Evolutionary conservation across 1,140 invertebrate species (phyloP).

Genomic region (Drosophila pectinifera): DNA sequence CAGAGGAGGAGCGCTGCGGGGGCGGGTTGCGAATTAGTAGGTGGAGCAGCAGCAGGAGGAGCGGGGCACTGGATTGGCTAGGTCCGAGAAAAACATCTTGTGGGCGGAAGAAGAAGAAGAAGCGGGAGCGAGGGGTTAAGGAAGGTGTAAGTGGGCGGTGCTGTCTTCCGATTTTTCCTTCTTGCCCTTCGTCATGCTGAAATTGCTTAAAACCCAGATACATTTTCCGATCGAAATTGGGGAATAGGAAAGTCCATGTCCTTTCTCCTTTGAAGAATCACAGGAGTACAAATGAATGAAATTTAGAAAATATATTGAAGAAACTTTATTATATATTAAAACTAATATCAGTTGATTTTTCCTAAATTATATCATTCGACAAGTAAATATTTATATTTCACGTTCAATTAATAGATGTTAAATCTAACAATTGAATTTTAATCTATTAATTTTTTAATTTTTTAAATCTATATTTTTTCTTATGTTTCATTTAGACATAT

Average conservation of each 20-base stretch:
- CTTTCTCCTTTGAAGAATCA: neutral
- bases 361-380: too few species aligned
- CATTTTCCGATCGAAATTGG: conserved; percentile 19
- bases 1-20: conserved; percentile 21
- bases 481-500: too few species aligned
- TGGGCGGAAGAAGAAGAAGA: conserved; percentile 6
- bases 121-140: conserved; percentile 1
- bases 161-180: conserved; percentile 23
- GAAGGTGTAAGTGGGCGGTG: conserved; percentile 11
- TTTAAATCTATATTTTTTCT: too few species aligned
- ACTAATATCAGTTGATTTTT: too few species aligned
- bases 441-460: too few species aligned
- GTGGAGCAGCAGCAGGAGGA: conserved; percentile 17
- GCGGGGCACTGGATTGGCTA: conserved; percentile 13
- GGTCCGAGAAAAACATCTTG: conserved; percentile 46
- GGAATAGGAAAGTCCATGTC: neutral
- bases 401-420: too few species aligned
- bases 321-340: too few species aligned
- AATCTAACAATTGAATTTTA: too few species aligned
- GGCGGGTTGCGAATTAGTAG: conserved; percentile 44
- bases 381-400: too few species aligned
- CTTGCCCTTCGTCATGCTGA: conserved; percentile 13
- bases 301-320: too few species aligned
- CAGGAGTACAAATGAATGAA: too few species aligned
- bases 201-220: conserved; percentile 33